Evolutionary conservation across 2,888 invertebrate genomes (phyloP), one percentile per base, ranked within the genome.

Genomic region (Ceriagrion tenellum): DNA sequence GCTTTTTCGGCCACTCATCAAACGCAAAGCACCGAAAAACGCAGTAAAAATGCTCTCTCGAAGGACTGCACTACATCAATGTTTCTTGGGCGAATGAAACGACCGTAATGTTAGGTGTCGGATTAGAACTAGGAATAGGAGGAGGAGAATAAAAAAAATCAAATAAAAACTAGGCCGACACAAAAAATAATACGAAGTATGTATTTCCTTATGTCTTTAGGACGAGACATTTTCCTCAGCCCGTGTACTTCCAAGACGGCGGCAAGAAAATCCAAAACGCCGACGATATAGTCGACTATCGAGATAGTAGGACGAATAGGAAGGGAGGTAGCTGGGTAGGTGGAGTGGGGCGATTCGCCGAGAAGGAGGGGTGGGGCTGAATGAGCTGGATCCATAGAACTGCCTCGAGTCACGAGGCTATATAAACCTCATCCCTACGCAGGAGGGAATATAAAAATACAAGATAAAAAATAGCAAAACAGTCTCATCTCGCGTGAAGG

Each of bases 31-130:
- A 81, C 30, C 35, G 35, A 81, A 81, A 6, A 81, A 81, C 13
- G 35, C 18, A 30, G 35, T 81, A 81, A 69, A 81, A 35, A 18
- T 35, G 81, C 81, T 16, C 81, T 69, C 69, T 18, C 35, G 13
- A 13, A 13, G 13, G 81, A 30, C 16, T 35, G 35, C 13, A 81
- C 16, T 81, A n/a, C 13, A 81, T 81, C 81, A 81, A 47, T 35
- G 81, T 81, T 81, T 81, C 81, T 81, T 35, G 81, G 35, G n/a
- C 81, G 81, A 35, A 81, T 35, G 81, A 81, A 81, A 81, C 81
- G 16, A 81, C 35, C 81, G 35, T 35, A 81, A 35, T 81, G 30
- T 81, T 35, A 81, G 81, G 81, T 81, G 35, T 81, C 81, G 81
- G 81, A 81, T 81, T 81, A 81, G 81, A 81, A 81, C 81, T 81